Percentiles rank a stretch among this genome's conserved stretches.
Conservation (phyloP, 2,797 vertebrate species). For the Novumbra hubbsi region DNA sequence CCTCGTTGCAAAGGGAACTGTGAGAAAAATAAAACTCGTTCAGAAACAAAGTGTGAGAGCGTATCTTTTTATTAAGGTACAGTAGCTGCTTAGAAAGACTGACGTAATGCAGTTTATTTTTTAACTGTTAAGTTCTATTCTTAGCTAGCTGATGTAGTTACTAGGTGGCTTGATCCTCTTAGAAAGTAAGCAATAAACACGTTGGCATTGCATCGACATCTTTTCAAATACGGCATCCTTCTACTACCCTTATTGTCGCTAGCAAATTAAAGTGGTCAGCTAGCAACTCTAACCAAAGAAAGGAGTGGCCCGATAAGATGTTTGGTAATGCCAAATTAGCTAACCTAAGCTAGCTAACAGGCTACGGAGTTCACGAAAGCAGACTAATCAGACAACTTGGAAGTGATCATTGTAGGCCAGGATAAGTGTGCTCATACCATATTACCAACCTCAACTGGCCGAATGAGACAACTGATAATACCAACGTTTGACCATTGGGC, state of each 20-base stretch:
- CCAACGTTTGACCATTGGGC: slow-evolving; percentile 22
- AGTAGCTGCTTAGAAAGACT: no score
- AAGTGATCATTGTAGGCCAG: background rate
- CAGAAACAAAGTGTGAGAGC: no score
- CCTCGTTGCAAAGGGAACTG: background rate
- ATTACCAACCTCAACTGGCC: slow-evolving; percentile 11
- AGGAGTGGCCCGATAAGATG: slow-evolving; percentile 14
- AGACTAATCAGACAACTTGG: background rate
- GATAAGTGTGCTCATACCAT: slow-evolving; percentile 9
- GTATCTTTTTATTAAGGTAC: no score
- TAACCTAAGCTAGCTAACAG: background rate
- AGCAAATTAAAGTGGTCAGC: background rate
- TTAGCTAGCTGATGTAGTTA: no score
- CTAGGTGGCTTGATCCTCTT: background rate
- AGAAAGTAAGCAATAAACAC: background rate
- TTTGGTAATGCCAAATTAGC: background rate
- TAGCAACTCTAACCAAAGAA: slow-evolving; percentile 2
- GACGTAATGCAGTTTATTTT: no score
- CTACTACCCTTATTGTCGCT: background rate
- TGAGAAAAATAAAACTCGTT: background rate
- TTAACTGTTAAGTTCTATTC: no score
- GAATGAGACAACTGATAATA: slow-evolving; percentile 7
- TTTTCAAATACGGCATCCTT: background rate
- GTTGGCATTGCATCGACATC: background rate
- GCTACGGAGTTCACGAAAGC: slow-evolving; percentile 7